Evolutionary conservation across 1,140 invertebrate species (phyloP).

Genomic region (Dryas iulia): DNA sequence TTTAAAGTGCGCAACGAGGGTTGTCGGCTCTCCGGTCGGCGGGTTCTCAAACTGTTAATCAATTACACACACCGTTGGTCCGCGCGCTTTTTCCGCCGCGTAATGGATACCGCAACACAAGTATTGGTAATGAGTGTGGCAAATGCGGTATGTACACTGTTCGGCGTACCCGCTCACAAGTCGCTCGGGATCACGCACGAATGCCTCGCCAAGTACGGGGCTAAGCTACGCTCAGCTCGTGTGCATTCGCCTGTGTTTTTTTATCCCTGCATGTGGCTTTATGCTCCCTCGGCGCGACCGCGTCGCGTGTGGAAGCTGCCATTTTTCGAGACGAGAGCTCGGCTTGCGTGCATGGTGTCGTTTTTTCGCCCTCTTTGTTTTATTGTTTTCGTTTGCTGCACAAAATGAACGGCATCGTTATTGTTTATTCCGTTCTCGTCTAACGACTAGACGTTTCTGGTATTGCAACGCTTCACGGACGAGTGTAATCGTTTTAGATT

Average conservation of each 20-base stretch:
- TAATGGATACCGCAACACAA: conserved; percentile 72
- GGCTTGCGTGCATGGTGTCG: conserved; percentile 42
- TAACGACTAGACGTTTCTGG: conserved; percentile 12
- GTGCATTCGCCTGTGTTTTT: conserved; percentile 47
- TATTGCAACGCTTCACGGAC: conserved; percentile 12
- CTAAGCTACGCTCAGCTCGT: conserved; percentile 49
- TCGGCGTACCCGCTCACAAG: no score
- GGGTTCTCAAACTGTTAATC: conserved; percentile 60
- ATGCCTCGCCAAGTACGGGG: conserved; percentile 55
- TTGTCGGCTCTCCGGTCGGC: conserved; percentile 31
- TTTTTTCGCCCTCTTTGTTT: conserved; percentile 67
- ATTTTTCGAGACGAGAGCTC: conserved; percentile 56
- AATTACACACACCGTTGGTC: conserved; percentile 70
- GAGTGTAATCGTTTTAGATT: not conserved
- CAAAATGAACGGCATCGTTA: conserved; percentile 57
- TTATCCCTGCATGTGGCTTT: conserved; percentile 53
- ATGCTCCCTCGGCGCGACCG: conserved; percentile 41
- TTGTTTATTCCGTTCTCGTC: conserved; percentile 47
- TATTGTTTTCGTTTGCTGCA: conserved; percentile 59
- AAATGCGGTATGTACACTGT: conserved; percentile 34
- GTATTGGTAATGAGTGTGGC: conserved; percentile 57
- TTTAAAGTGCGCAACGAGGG: conserved; percentile 48
- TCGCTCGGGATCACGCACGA: conserved; percentile 54
- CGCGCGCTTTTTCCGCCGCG: conserved; percentile 64
- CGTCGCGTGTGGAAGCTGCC: conserved; percentile 41